Evolutionary conservation across 2,888 invertebrate species (phyloP), one percentile per base, ranked within the genome.

Genomic region (Nemoura dubitans): DNA sequence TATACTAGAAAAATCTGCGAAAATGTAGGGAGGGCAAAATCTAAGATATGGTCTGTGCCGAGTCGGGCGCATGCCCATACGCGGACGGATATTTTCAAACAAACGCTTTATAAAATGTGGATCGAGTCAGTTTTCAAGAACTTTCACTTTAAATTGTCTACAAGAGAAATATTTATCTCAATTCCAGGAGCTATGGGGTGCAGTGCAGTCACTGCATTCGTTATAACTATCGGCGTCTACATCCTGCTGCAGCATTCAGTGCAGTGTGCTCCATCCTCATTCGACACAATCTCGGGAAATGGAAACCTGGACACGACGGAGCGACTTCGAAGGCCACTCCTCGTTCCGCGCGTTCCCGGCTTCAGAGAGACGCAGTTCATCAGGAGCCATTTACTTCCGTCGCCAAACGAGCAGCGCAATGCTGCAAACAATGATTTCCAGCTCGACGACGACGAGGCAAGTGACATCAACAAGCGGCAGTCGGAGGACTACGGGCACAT

Each of bases 401-500:
- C 84, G 28, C 85, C 85, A 26, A 14, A 2, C 25, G 43, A 83
- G 25, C n/a, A 10, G 30, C 81, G 27, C 1, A 81, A 30, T 30
- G 25, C 42, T 80, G 27, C 83, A 14, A 36, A 77, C 59, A 43
- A 78, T 26, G 87, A 87, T 76, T 84, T 87, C 76, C n/a, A 83
- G 25, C 36, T 87, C 21, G 87, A 87, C 27, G 87, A 87, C n/a
- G 87, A 87, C 25, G 87, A 86, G 42, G 21, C 36, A 26, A 27
- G 77, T 0, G 92, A 92, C 86, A 88, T 92, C n/a, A 91, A 91
- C 85, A 93, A 93, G 89, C 90, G 93, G 78, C 93, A 92, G 89
- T 89, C 90, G 0, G 93, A 94, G 81, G 95, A 95, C 90, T 95
- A 94, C 89, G 94, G 93, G 0, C 92, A 95, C 90, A 91, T 94